phyloP scores from a whole-genome alignment of 2,797 vertebrate species.

The Halcyon badia region DNA sequence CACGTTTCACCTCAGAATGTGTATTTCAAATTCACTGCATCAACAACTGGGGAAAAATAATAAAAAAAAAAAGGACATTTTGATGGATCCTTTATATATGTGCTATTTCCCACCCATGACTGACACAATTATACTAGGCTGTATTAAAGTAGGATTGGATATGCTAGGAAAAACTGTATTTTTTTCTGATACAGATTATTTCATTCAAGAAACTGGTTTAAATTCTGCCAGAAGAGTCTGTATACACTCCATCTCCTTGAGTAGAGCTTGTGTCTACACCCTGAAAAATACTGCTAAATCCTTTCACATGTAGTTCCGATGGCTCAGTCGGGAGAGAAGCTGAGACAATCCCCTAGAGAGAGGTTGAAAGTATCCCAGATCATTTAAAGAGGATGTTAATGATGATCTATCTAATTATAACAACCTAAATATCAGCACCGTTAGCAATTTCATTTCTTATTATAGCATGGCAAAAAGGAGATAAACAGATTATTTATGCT shows the following conservation, averaged over 20 bases:
- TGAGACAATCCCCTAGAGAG: not conserved
- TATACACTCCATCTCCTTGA: not conserved
- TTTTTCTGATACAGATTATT: not conserved
- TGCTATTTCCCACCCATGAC: not conserved
- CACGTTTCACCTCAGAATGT: not conserved
- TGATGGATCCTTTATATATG: not conserved
- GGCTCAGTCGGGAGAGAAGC: not conserved
- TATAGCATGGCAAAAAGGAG: constrained; percentile 29
- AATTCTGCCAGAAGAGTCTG: not conserved
- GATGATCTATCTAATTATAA: constrained; percentile 42
- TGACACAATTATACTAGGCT: not conserved
- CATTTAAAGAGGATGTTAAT: constrained; percentile 50
- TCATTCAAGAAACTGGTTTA: not conserved
- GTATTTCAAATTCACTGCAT: constrained; percentile 6
- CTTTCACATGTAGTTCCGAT: not conserved
- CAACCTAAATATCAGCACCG: not conserved
- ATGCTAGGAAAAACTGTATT: not conserved
- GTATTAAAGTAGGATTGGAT: not conserved
- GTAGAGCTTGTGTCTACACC: not conserved
- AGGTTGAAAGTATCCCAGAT: constrained; percentile 16
- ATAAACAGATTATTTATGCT: constrained; percentile 58
- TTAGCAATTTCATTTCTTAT: constrained; percentile 37
- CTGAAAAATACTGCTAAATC: not conserved
- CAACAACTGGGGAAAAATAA: not conserved
- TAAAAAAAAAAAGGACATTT: not conserved